phyloP scores from a whole-genome alignment of 2,888 invertebrate species.

The Aporophyla nigra region DNA sequence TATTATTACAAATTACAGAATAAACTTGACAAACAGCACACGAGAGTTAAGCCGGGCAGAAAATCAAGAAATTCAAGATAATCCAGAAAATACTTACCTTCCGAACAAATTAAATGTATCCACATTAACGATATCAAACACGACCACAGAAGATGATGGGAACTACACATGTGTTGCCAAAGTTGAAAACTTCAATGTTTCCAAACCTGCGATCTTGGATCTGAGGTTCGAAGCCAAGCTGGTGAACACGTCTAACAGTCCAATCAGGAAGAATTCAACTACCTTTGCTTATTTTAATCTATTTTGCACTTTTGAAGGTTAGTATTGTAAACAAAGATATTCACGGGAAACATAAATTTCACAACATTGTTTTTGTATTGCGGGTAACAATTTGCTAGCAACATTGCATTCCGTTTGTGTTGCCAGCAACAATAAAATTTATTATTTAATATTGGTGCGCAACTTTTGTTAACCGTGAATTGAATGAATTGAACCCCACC shows the following conservation, averaged over 20 bases:
- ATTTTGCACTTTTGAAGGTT: constrained; percentile 85
- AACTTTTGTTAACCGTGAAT: constrained; percentile 2
- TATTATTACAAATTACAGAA: constrained; percentile 68
- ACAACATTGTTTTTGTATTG: neutral
- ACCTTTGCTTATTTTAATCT: constrained; percentile 73
- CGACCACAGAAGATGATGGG: constrained; percentile 78
- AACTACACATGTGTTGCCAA: constrained; percentile 81
- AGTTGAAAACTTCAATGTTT: constrained; percentile 64
- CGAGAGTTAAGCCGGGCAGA: constrained; percentile 24
- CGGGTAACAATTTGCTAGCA: neutral
- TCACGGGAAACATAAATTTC: constrained; percentile 5
- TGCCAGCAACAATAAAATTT: constrained; percentile 5
- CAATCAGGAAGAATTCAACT: constrained; percentile 73
- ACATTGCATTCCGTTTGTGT: neutral
- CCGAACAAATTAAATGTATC: constrained; percentile 66
- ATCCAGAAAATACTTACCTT: no score
- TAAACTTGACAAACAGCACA: constrained; percentile 69
- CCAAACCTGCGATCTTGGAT: constrained; percentile 69
- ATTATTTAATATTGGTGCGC: no score
- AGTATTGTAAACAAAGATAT: constrained; percentile 43
- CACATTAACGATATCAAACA: constrained; percentile 75
- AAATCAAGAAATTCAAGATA: neutral
- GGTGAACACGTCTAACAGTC: constrained; percentile 71
- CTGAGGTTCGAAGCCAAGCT: constrained; percentile 77
- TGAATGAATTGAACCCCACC: no score